Evolutionary conservation across 2,888 invertebrate species (phyloP).

Genomic region (Lasiommata megera): DNA sequence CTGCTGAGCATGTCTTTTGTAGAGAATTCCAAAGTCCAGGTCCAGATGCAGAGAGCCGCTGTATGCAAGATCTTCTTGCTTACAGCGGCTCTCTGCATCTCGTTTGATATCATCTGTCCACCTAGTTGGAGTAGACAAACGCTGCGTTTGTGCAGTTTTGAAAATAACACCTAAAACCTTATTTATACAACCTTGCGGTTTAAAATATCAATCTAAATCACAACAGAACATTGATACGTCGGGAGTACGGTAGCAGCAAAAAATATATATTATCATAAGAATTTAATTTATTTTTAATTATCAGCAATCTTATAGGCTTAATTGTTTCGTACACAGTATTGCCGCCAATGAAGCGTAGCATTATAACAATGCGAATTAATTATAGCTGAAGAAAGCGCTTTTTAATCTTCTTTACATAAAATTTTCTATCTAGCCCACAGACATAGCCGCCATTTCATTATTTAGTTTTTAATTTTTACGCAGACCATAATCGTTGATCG

Average conservation of each 20-base stretch:
- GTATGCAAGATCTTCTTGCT: too few relatives aligned
- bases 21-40: too few relatives aligned
- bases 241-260: neutral
- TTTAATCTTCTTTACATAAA: neutral
- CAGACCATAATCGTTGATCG: too few relatives aligned
- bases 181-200: neutral
- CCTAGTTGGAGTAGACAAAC: too few relatives aligned
- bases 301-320: neutral
- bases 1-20: too few relatives aligned
- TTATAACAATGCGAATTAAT: constrained; percentile 3
- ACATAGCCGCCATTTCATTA: too few relatives aligned
- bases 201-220: neutral
- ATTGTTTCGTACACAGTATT: neutral
- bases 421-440: neutral
- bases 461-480: too few relatives aligned
- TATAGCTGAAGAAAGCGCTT: neutral
- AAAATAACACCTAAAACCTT: too few relatives aligned
- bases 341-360: neutral
- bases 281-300: constrained; percentile 6
- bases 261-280: neutral
- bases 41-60: too few relatives aligned
- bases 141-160: too few relatives aligned
- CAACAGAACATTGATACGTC: neutral
- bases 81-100: too few relatives aligned
- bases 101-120: too few relatives aligned